Percentiles rank a stretch among this genome's conserved stretches.
These are phyloP conservation scores for Patella vulgata DNA, from an alignment of 1,140 invertebrate genomes.

Conservation along the genomic window DNA sequence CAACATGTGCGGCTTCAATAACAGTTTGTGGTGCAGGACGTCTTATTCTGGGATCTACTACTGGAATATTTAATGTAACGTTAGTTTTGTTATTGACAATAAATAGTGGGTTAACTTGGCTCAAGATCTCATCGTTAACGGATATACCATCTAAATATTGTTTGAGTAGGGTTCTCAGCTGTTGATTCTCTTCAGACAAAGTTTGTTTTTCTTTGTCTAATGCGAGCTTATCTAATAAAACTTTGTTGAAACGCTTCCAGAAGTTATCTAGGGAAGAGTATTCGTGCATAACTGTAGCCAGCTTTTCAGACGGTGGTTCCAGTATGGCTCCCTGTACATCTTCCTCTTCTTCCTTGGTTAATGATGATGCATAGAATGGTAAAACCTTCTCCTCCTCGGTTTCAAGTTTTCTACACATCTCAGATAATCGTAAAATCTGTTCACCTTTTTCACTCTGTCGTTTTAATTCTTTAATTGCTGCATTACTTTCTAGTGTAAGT, in stretches of 20 bases:
- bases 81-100: conserved; percentile 65
- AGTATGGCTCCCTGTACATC: conserved; percentile 57
- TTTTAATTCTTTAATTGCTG: conserved; percentile 61
- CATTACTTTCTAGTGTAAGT: conserved; percentile 62
- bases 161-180: conserved; percentile 64
- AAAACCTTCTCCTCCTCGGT: conserved; percentile 69
- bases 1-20: conserved; percentile 52
- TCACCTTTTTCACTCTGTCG: conserved; percentile 58
- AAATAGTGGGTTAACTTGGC: conserved; percentile 65
- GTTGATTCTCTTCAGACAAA: conserved; percentile 60
- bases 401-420: conserved; percentile 67
- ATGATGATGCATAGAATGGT: conserved; percentile 66
- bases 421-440: conserved; percentile 60
- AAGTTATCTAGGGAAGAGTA: conserved; percentile 64
- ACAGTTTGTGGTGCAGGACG: conserved; percentile 46
- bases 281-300: conserved; percentile 61
- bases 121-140: conserved; percentile 66
- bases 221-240: conserved; percentile 63
- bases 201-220: conserved; percentile 64
- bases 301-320: conserved; percentile 57
- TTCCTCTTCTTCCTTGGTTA: conserved; percentile 64
- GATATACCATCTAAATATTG: conserved; percentile 68
- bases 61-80: conserved; percentile 57
- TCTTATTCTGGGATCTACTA: conserved; percentile 47
- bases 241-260: conserved; percentile 68